Evolutionary conservation across 2,888 invertebrate species (phyloP).

Genomic region (Cyrtodaria siliqua): DNA sequence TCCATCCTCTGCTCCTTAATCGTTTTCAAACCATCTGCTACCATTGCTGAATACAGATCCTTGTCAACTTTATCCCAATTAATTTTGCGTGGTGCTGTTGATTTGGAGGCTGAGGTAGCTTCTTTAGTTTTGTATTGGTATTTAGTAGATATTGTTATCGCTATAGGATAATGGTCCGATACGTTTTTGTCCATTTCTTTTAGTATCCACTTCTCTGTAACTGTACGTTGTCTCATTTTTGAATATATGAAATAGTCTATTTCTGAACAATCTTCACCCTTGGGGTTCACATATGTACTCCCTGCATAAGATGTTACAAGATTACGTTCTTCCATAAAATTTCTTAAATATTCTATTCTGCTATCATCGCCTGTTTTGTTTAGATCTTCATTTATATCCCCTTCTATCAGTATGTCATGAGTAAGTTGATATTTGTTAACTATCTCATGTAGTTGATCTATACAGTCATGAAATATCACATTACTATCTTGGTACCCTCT

Average conservation of each 20-base stretch:
- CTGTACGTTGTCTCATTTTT: not conserved
- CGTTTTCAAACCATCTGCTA: no score
- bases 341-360: not conserved
- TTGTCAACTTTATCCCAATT: no score
- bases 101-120: no score
- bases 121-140: not conserved
- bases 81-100: no score
- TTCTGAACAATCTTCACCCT: slow-evolving; percentile 31
- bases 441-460: slow-evolving; percentile 23
- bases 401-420: slow-evolving; percentile 17
- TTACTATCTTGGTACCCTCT: slow-evolving; percentile 11
- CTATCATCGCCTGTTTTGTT: not conserved
- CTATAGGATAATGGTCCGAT: slow-evolving; percentile 24
- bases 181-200: slow-evolving; percentile 9
- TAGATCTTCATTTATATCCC: slow-evolving; percentile 28
- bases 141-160: not conserved
- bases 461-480: slow-evolving; percentile 11
- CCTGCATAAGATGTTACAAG: not conserved
- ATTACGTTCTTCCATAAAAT: slow-evolving; percentile 14
- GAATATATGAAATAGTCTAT: slow-evolving; percentile 17
- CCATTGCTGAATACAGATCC: no score
- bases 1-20: no score
- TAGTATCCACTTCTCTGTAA: not conserved
- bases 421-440: slow-evolving; percentile 4
- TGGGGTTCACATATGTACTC: slow-evolving; percentile 18